These are phyloP conservation scores for Coregonus clupeaformis DNA, from an alignment of 2,113 vertebrate species.

Conservation along the genomic window DNA sequence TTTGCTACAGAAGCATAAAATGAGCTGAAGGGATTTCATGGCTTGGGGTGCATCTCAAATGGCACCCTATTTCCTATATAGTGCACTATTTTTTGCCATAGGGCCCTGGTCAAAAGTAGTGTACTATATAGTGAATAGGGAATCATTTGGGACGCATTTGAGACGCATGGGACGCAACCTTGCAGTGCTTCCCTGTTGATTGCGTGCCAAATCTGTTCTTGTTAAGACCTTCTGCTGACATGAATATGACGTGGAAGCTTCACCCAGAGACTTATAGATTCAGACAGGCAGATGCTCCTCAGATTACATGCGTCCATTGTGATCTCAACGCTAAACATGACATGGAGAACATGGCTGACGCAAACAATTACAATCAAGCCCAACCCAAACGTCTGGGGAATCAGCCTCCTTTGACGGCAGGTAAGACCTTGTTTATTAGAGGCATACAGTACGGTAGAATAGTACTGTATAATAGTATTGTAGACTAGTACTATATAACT, in stretches of 20 bases:
- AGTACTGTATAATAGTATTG: background rate
- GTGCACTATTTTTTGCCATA: too few relatives aligned
- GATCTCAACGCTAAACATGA: conserved; percentile 54
- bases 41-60: background rate
- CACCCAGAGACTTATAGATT: conserved; percentile 49
- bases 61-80: too few relatives aligned
- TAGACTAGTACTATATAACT: too few relatives aligned
- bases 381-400: conserved; percentile 42
- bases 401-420: conserved; percentile 30
- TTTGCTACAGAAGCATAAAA: background rate
- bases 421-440: conserved; percentile 47
- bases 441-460: conserved; percentile 49
- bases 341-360: conserved; percentile 55
- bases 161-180: too few relatives aligned
- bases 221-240: background rate
- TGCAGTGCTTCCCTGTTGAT: too few relatives aligned
- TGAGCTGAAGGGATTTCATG: background rate
- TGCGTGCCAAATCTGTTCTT: background rate
- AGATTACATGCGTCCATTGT: conserved; percentile 29
- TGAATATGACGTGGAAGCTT: background rate
- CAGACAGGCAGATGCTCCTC: conserved; percentile 64
- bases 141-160: too few relatives aligned
- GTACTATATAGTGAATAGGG: too few relatives aligned
- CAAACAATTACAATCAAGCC: conserved; percentile 45
- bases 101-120: too few relatives aligned